Evolutionary conservation across 2,888 invertebrate genomes (phyloP), one percentile per base, ranked within the genome.

Genomic region (Pelosia muscerda): DNA sequence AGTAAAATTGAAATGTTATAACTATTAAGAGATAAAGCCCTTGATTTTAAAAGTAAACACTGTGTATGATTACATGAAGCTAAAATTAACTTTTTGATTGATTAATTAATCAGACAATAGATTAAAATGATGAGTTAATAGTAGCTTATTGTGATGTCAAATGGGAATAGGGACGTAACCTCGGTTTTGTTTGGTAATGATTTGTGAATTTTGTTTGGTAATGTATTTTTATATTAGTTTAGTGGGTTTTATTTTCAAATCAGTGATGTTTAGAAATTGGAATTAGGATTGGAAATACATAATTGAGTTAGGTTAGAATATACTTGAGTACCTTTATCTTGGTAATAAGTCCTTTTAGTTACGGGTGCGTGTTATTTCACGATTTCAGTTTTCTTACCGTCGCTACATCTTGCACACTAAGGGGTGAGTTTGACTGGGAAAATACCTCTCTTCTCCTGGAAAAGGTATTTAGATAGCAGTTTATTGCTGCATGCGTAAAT

Each of bases 41-140:
- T 10, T 31, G 23, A 34, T 55, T 42, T 55, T 61, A 25, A 61
- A 42, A 56, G 28, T 34, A 49, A 66, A 53, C 19, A 54, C 42
- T 66, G 8, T 49, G 49, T 54, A 42, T 13, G 19, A 22, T 64
- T 61, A 65, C 57, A 65, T 57, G 54, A 65, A 34, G 15, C 8
- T 19, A 23, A 62, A 65, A 69, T 69, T 66, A 69, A 23, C 53
- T 54, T 23, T 55, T 55, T 69, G 54, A 69, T 63, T 65, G 69
- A 69, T 59, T 65, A 69, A 69, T 59, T 69, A 63, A 10, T 31
- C 54, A 53, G 26, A 65, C 59, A 69, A 66, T 65, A 55, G 58
- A n/a, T 34, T 61, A 56, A 38, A 34, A 55, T 68, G 25, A 65
- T 6, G 49, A 61, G 23, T 61, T 60, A 55, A 60, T 60, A 26